Evolutionary conservation across 2,888 invertebrate genomes (phyloP).

Genomic region (Dicranocentrus wangi): DNA sequence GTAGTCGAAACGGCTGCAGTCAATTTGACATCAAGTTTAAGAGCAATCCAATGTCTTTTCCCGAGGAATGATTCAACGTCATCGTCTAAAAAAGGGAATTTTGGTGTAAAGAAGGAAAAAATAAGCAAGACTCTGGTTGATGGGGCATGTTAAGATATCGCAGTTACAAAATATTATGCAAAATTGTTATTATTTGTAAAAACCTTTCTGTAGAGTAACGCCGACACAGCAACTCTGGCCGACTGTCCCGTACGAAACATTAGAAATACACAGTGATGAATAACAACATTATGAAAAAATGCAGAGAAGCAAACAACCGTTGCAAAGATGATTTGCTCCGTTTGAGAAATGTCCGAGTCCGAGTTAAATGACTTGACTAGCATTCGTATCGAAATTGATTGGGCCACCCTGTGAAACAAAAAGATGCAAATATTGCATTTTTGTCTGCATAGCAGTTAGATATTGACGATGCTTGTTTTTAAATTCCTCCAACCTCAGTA

Average conservation of each 20-base stretch:
- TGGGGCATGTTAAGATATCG: too few species aligned
- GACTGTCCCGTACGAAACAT: slow-evolving; percentile 61
- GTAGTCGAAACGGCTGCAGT: slow-evolving; percentile 93
- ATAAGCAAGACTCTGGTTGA: too few species aligned
- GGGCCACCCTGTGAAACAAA: slow-evolving; percentile 78
- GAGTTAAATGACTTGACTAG: slow-evolving; percentile 74
- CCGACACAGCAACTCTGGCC: slow-evolving; percentile 49
- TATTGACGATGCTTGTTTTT: not conserved
- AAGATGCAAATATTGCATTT: not conserved
- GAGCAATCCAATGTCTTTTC: slow-evolving; percentile 92
- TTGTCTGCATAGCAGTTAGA: not conserved
- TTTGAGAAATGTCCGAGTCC: slow-evolving; percentile 42
- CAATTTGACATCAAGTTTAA: slow-evolving; percentile 95
- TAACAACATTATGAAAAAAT: slow-evolving; percentile 83
- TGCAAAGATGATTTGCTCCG: slow-evolving; percentile 66
- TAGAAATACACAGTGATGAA: slow-evolving; percentile 87
- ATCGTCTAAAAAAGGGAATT: slow-evolving; percentile 78
- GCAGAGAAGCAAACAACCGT: slow-evolving; percentile 74
- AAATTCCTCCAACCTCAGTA: slow-evolving; percentile 48
- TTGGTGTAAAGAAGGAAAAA: not conserved
- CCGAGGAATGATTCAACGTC: slow-evolving; percentile 85
- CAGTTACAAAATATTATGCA: too few species aligned
- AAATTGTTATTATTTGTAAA: slow-evolving; percentile 35
- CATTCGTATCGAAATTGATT: slow-evolving; percentile 81
- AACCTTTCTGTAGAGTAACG: slow-evolving; percentile 64